Evolutionary conservation across 2,888 invertebrate genomes (phyloP).

Genomic region (Chouioia cunea): DNA sequence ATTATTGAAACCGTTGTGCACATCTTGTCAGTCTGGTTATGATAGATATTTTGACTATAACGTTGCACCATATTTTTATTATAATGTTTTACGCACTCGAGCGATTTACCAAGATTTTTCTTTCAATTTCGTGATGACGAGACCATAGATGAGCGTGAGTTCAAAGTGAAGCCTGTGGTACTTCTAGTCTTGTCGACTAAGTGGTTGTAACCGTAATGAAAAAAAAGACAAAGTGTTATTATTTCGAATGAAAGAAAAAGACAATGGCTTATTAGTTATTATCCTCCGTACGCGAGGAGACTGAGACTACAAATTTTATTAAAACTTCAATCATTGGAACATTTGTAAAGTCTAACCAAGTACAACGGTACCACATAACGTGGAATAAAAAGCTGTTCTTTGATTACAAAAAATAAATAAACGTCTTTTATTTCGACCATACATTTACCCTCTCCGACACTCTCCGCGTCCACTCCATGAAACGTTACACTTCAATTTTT

Average conservation of each 20-base stretch:
- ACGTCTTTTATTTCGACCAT: not conserved
- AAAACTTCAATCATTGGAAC: conserved; percentile 23
- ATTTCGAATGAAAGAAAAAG: not conserved
- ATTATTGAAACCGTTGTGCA: not conserved
- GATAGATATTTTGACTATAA: conserved; percentile 18
- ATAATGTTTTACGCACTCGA: conserved; percentile 36
- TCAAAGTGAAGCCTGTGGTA: conserved; percentile 51
- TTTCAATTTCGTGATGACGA: conserved; percentile 32
- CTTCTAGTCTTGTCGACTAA: conserved; percentile 54
- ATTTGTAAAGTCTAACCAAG: conserved; percentile 44
- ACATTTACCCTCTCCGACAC: conserved; percentile 6
- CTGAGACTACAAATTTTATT: conserved; percentile 36
- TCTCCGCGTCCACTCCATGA: conserved; percentile 8
- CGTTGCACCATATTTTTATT: conserved; percentile 37
- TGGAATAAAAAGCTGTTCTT: conserved; percentile 48
- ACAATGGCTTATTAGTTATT: conserved; percentile 16
- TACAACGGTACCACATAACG: conserved; percentile 38
- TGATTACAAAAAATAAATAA: conserved; percentile 32
- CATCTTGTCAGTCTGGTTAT: conserved; percentile 1
- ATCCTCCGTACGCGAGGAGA: conserved; percentile 35
- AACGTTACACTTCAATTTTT: not conserved
- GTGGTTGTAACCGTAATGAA: conserved; percentile 24
- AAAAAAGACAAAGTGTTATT: conserved; percentile 28
- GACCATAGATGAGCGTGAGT: conserved; percentile 46
- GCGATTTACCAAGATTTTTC: conserved; percentile 39